Percentiles rank a stretch among this genome's conserved stretches.
phyloP scores from a whole-genome alignment of 2,113 vertebrate genomes.

The Catharus fuscescens region DNA sequence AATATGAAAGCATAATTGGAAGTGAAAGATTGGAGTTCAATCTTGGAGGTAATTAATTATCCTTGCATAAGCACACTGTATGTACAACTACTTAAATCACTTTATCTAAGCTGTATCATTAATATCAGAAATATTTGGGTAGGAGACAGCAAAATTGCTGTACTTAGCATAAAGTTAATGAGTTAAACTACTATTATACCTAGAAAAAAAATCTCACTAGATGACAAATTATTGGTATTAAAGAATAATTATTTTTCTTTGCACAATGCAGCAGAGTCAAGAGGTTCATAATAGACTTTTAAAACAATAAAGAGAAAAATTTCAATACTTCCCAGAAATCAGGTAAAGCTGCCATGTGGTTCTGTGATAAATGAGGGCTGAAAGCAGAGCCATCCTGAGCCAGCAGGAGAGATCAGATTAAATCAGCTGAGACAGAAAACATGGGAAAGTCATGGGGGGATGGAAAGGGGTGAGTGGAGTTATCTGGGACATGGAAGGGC shows the following conservation, averaged over 20 bases:
- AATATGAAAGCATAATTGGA: background rate
- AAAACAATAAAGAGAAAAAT: constrained; percentile 5
- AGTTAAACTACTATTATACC: background rate
- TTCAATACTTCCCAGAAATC: background rate
- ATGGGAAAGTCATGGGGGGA: background rate
- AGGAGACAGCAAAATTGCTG: constrained; percentile 10
- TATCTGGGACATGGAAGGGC: background rate
- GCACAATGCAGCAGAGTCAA: background rate
- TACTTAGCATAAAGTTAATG: constrained; percentile 21
- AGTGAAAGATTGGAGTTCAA: background rate
- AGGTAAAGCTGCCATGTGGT: background rate
- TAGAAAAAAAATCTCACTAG: background rate
- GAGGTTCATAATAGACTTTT: constrained; percentile 17
- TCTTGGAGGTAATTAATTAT: background rate
- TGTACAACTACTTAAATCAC: background rate
- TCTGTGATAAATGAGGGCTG: constrained; percentile 22
- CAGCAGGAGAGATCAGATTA: constrained; percentile 2
- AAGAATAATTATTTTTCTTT: constrained; percentile 11
- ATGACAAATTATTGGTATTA: constrained; percentile 48
- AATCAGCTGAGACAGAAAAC: background rate
- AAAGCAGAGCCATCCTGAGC: constrained; percentile 17
- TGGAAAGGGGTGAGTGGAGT: constrained; percentile 3
- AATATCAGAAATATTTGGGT: constrained; percentile 38
- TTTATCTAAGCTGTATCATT: background rate
- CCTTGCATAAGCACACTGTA: background rate